Conservation (phyloP, 2,888 invertebrate species). For the Callimorpha dominula region DNA sequence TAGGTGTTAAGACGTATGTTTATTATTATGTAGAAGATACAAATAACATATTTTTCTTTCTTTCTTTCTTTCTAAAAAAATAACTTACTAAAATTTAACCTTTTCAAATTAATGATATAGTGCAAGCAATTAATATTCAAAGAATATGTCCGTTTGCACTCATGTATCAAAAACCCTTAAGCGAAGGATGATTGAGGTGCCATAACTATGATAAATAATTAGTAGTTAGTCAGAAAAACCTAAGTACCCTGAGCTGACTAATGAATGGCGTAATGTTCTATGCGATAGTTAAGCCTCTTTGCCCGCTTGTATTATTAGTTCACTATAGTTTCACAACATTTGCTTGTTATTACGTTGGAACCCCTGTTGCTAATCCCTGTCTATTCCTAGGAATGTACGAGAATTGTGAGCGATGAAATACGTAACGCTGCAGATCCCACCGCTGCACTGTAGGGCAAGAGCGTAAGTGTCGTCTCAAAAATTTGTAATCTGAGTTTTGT, state of each 20-base stretch:
- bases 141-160: no score
- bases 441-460: no score
- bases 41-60: no score
- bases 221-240: constrained; percentile 17
- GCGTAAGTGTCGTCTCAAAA: no score
- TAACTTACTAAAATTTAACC: no score
- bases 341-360: constrained; percentile 48
- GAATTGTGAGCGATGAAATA: constrained; percentile 52
- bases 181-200: constrained; percentile 8
- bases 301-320: constrained; percentile 47
- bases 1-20: no score
- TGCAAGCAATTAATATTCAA: no score
- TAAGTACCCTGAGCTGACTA: constrained; percentile 19
- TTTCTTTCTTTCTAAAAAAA: no score
- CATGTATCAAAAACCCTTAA: background rate
- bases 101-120: no score
- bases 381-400: constrained; percentile 31
- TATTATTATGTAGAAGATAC: no score
- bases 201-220: constrained; percentile 37
- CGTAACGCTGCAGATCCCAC: constrained; percentile 26
- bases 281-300: constrained; percentile 46
- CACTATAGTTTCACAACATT: constrained; percentile 33
- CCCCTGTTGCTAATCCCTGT: constrained; percentile 39
- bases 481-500: no score
- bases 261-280: constrained; percentile 12